phyloP scores from a whole-genome alignment of 2,113 vertebrate genomes.

The Numenius arquata region DNA sequence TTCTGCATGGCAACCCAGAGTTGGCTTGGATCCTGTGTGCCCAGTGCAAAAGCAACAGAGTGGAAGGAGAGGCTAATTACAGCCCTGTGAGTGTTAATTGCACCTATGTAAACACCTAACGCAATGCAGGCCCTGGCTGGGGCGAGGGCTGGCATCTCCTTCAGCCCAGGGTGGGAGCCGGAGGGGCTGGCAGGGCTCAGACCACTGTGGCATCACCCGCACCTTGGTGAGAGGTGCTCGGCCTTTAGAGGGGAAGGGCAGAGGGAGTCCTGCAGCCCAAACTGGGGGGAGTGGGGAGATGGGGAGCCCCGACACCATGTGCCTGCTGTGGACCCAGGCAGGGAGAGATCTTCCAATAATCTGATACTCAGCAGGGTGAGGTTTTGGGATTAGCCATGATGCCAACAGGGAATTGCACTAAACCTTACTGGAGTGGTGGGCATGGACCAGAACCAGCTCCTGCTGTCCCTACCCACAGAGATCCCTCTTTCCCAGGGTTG shows the following conservation, averaged over 20 bases:
- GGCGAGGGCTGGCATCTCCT: not conserved
- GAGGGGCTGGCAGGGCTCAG: not conserved
- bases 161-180: accelerated
- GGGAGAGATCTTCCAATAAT: not conserved
- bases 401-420: not conserved
- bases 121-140: not conserved
- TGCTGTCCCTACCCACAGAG: not conserved
- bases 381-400: not conserved
- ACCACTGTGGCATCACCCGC: not conserved
- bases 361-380: not conserved
- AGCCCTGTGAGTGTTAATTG: not conserved
- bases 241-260: not conserved
- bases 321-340: not conserved
- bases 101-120: not conserved
- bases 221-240: not conserved
- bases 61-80: slow-evolving; percentile 12
- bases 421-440: not conserved
- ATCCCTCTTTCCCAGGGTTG: not conserved
- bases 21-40: not conserved
- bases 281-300: accelerated
- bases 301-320: accelerated
- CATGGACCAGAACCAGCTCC: not conserved
- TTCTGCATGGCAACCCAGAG: not conserved
- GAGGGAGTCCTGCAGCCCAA: not conserved
- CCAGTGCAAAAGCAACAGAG: not conserved